Evolutionary conservation across 1,140 invertebrate species (phyloP), one percentile per base, ranked within the genome.

Genomic region (Heliconius congener): DNA sequence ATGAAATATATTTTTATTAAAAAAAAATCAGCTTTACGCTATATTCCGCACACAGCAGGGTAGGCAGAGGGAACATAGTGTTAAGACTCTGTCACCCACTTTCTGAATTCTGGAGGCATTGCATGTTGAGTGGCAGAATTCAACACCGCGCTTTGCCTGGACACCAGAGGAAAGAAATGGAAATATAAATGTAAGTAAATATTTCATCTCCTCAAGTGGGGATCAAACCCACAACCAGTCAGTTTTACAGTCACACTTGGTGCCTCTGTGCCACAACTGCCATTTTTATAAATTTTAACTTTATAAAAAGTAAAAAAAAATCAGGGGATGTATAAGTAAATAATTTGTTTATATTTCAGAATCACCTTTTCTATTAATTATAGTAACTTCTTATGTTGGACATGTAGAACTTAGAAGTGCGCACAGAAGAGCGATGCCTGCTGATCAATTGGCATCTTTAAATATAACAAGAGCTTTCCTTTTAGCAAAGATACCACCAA

Each of bases 331-430:
- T 2, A 57, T 57, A n/a, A 9, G 8, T 23, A 8, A 71, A 71
- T 18, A 39, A n/a, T 37, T 34, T n/a, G 6, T 71, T 37, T 71
- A 11, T 66, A 27, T 90, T 92, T 42, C 84, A 93, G 91, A 81
- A 46, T 83, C 82, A 42, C 74, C 80, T 74, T 87, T 88, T 27
- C 72, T 92, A 30, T 71, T 97, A 34, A 95, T 97, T 78, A 93
- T 98, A 71, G 95, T 98, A 8, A 97, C 97, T 19, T 98, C 97
- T 0, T 97, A 97, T 90, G 96, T 96, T 1, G 96, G 96, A 1
- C 96, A 98, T 94, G 94, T 96, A 55, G 95, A 96, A 83, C 89
- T 96, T 66, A 95, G 97, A 72, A 96, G 96, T 86, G 96, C 96
- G 1, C 96, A 98, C 82, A 95, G 97, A 55, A 93, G 95, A 82